These are phyloP conservation scores for Campoplex nolae DNA, from an alignment of 2,888 invertebrate genomes.

Conservation along the genomic window DNA sequence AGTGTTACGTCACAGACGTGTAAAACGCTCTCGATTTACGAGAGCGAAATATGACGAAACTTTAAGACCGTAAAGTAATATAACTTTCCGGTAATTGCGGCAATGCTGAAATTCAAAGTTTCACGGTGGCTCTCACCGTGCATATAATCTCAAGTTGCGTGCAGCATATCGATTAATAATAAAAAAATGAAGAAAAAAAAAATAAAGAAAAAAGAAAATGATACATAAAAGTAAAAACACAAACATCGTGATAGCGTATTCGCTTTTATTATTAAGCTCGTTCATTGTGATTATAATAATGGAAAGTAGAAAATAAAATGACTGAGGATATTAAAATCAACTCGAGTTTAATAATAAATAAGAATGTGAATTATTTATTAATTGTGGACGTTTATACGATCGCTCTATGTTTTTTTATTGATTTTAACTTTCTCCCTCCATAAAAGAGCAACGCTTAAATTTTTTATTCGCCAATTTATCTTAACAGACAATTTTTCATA, in stretches of 20 bases:
- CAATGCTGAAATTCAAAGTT: slow-evolving; percentile 61
- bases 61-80: slow-evolving; percentile 68
- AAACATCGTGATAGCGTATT: slow-evolving; percentile 45
- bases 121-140: slow-evolving; percentile 52
- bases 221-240: slow-evolving; percentile 4
- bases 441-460: background rate
- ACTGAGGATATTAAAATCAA: background rate
- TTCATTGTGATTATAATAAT: slow-evolving; percentile 1
- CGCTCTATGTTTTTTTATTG: background rate
- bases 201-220: background rate
- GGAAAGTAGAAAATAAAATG: slow-evolving; percentile 21
- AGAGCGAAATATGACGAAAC: slow-evolving; percentile 66
- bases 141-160: slow-evolving; percentile 52
- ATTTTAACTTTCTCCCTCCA: background rate
- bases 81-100: slow-evolving; percentile 69
- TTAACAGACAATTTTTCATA: background rate
- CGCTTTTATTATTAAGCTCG: slow-evolving; percentile 40
- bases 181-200: background rate
- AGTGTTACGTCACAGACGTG: slow-evolving; percentile 13
- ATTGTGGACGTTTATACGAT: background rate
- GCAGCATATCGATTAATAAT: slow-evolving; percentile 52
- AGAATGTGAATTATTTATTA: slow-evolving; percentile 4
- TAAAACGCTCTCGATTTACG: slow-evolving; percentile 48
- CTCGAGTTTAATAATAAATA: background rate
- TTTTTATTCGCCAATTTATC: background rate